Percentiles rank a stretch among this genome's conserved stretches.
Evolutionary conservation across 2,797 vertebrate species (phyloP).

Genomic region (Carduelis carduelis): DNA sequence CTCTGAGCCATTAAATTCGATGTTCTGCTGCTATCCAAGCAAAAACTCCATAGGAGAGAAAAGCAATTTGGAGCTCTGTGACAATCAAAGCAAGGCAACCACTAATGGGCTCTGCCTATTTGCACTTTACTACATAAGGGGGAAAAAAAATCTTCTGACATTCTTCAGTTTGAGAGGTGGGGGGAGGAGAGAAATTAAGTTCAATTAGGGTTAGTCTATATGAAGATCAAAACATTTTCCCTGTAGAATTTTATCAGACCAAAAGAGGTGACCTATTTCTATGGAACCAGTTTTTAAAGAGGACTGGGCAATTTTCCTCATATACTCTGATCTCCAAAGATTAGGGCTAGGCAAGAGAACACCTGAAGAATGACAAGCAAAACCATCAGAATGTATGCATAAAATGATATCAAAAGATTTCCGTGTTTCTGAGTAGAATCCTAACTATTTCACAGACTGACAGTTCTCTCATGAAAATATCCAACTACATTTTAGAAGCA

Average conservation of each 20-base stretch:
- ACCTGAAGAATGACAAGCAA: neutral
- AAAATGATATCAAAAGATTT: neutral
- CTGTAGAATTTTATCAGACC: neutral
- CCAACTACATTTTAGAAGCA: neutral
- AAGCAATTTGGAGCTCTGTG: neutral
- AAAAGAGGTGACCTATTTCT: neutral
- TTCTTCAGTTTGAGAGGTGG: neutral
- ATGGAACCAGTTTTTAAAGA: neutral
- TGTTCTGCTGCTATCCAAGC: neutral
- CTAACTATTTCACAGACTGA: neutral
- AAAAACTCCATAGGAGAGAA: neutral
- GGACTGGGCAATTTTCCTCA: neutral
- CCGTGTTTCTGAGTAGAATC: neutral
- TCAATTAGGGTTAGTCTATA: neutral
- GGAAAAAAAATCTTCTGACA: neutral
- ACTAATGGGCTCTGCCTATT: neutral
- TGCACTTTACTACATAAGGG: neutral
- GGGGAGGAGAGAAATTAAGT: neutral
- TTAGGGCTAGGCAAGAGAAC: neutral
- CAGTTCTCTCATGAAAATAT: neutral
- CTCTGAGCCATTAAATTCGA: slow-evolving; percentile 17
- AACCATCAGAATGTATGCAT: neutral
- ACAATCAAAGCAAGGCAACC: slow-evolving; percentile 6
- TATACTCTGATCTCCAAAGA: neutral
- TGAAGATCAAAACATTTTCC: neutral